Conservation (phyloP, 2,797 vertebrate species). For the Chrysocyon brachyurus region DNA sequence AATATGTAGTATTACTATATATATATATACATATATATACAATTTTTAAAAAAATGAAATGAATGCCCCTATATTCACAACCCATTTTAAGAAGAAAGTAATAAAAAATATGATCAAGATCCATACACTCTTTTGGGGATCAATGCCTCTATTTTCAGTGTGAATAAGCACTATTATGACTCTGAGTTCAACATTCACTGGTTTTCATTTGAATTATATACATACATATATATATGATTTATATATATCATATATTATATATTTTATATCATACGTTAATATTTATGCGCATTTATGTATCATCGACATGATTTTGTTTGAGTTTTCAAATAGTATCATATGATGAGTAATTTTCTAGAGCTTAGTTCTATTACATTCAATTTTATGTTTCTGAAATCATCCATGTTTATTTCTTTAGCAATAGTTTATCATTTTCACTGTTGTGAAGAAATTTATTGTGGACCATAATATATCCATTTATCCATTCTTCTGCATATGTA, state of each 20-base stretch:
- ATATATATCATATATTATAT: background rate
- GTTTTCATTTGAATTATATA: background rate
- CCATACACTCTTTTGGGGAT: background rate
- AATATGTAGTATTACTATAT: background rate
- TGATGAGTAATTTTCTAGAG: background rate
- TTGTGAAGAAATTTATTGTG: background rate
- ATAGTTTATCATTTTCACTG: background rate
- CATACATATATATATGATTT: background rate
- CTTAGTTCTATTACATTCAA: background rate
- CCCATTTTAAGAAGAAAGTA: background rate
- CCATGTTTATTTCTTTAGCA: background rate
- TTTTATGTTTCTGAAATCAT: background rate
- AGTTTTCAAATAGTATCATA: background rate
- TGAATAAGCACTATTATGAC: background rate
- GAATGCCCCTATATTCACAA: background rate
- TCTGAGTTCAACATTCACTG: background rate
- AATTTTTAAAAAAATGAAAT: background rate
- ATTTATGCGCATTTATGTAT: background rate
- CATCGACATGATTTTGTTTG: background rate
- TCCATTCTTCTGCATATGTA: background rate
- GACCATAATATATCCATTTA: background rate
- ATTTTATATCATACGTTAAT: background rate
- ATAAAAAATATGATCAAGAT: background rate
- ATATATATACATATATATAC: too few species aligned
- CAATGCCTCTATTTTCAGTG: background rate